phyloP scores from a whole-genome alignment of 92 coral and sea anemone species.

The Isaurus tuberculatus region DNA sequence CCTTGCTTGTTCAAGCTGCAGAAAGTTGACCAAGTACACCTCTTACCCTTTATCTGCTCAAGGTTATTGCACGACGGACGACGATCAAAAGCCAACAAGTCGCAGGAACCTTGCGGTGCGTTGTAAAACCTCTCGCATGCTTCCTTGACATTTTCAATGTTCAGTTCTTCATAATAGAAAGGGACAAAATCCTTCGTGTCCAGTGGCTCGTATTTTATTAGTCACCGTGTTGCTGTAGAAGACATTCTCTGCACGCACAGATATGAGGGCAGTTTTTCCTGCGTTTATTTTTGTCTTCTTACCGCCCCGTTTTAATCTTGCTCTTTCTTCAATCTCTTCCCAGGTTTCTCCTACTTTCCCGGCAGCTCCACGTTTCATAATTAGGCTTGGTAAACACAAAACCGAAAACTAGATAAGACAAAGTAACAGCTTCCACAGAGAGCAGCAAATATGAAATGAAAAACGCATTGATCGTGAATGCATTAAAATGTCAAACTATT shows the following conservation, averaged over 20 bases:
- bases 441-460: neutral
- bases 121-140: conserved; percentile 36
- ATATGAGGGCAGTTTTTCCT: conserved; percentile 31
- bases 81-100: conserved; percentile 40
- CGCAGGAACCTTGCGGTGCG: conserved; percentile 44
- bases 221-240: conserved; percentile 21
- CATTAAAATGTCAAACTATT: conserved; percentile 3
- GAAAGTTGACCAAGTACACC: conserved; percentile 40
- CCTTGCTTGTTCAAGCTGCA: conserved; percentile 34
- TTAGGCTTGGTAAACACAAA: conserved; percentile 3
- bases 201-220: conserved; percentile 44
- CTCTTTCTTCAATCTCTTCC: conserved; percentile 72
- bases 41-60: conserved; percentile 52
- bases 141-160: conserved; percentile 47
- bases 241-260: conserved; percentile 40
- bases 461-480: neutral
- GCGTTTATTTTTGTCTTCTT: conserved; percentile 13
- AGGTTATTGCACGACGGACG: conserved; percentile 53
- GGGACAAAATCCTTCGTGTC: conserved; percentile 57
- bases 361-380: conserved; percentile 19
- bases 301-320: conserved; percentile 66
- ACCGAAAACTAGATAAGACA: neutral
- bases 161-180: conserved; percentile 44
- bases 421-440: neutral
- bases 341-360: conserved; percentile 62